phyloP scores from a whole-genome alignment of 1,140 invertebrate genomes.

The Parapsyche elsis region DNA sequence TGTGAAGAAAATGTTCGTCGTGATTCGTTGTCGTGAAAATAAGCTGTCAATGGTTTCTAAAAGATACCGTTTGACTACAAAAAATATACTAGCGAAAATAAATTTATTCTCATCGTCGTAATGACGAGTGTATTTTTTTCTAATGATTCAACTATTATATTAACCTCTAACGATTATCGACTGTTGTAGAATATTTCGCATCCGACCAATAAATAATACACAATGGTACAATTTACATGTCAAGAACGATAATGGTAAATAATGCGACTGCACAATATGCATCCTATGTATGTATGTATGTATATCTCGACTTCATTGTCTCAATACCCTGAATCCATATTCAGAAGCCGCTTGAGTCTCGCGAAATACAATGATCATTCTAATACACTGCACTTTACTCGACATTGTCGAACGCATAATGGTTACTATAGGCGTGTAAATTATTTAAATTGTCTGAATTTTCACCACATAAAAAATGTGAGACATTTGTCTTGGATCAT shows the following conservation, averaged over 20 bases:
- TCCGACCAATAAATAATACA: background rate
- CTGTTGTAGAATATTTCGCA: background rate
- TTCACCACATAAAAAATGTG: too few species aligned
- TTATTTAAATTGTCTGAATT: background rate
- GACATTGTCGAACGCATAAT: slow-evolving; percentile 1
- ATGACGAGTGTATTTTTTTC: too few species aligned
- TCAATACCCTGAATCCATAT: slow-evolving; percentile 19
- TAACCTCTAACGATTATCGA: background rate
- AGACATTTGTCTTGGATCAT: too few species aligned
- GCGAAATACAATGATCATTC: background rate
- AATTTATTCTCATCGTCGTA: too few species aligned
- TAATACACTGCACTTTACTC: background rate
- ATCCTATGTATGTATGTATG: too few species aligned
- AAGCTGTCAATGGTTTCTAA: too few species aligned
- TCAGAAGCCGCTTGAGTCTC: background rate
- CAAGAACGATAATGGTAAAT: slow-evolving; percentile 20
- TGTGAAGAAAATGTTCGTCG: too few species aligned
- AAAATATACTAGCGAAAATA: too few species aligned
- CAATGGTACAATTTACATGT: slow-evolving; percentile 19
- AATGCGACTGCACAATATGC: slow-evolving; percentile 20
- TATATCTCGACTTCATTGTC: background rate
- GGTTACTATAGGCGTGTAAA: background rate
- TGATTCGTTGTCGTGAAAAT: too few species aligned
- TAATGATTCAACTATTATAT: too few species aligned
- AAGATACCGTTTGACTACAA: too few species aligned